These are phyloP conservation scores for Chalcis sispes DNA, from an alignment of 2,888 invertebrate species.

Conservation along the genomic window DNA sequence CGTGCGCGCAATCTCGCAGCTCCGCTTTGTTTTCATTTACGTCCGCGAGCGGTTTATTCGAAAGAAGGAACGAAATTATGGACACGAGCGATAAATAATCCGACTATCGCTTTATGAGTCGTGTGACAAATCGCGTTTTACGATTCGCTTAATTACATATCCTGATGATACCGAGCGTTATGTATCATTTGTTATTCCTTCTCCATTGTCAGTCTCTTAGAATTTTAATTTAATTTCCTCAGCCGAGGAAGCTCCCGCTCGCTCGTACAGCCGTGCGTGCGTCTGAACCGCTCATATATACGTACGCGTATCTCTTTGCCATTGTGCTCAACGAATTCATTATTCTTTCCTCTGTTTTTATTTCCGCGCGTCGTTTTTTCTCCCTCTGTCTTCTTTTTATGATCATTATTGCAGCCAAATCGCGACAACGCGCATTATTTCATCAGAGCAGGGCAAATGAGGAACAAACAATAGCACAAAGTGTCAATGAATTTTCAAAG, in stretches of 20 bases:
- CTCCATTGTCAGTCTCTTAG: slow-evolving; percentile 10
- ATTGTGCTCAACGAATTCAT: slow-evolving; percentile 39
- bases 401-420: slow-evolving; percentile 26
- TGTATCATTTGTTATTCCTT: slow-evolving; percentile 30
- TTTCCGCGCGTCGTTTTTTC: neutral
- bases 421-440: slow-evolving; percentile 28
- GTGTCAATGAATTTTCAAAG: slow-evolving; percentile 50
- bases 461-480: slow-evolving; percentile 43
- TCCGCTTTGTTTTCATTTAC: slow-evolving; percentile 17
- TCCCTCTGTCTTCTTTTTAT: neutral
- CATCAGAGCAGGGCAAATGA: slow-evolving; percentile 23
- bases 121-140: slow-evolving; percentile 23
- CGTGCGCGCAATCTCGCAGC: slow-evolving; percentile 20
- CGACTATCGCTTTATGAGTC: slow-evolving; percentile 1
- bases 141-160: slow-evolving; percentile 38
- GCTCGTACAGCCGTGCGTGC: neutral
- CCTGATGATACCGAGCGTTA: neutral
- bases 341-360: slow-evolving; percentile 26
- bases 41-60: neutral
- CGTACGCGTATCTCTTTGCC: slow-evolving; percentile 14
- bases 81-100: slow-evolving; percentile 21
- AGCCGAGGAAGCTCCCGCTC: neutral
- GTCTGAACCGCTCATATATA: neutral
- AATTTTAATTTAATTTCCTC: slow-evolving; percentile 46
- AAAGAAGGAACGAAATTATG: neutral